A percentile compares a stretch with the other conserved stretches of the same genome.
These are phyloP conservation scores for Hypomecis punctinalis DNA, from an alignment of 2,888 invertebrate genomes.

Conservation along the genomic window DNA sequence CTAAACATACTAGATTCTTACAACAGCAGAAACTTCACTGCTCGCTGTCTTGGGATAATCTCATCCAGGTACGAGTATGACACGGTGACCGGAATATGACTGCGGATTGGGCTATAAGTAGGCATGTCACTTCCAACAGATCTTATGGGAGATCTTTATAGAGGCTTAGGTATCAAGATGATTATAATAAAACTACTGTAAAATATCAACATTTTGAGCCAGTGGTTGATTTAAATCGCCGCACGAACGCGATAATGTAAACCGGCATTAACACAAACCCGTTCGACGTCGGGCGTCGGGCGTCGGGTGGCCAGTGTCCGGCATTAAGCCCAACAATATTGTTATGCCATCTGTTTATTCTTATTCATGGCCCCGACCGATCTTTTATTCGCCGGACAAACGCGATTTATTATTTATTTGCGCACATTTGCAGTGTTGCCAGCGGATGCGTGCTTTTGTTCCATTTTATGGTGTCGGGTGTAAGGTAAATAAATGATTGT, in stretches of 20 bases:
- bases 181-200: too few relatives aligned
- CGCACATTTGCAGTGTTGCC: constrained; percentile 56
- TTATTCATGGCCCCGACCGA: constrained; percentile 57
- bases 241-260: not conserved
- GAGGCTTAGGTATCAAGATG: too few relatives aligned
- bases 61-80: too few relatives aligned
- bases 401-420: constrained; percentile 61
- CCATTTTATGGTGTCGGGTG: constrained; percentile 46
- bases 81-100: too few relatives aligned
- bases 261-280: constrained; percentile 2
- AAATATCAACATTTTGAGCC: too few relatives aligned
- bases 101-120: too few relatives aligned
- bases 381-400: constrained; percentile 53
- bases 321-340: constrained; percentile 54
- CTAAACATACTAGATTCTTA: too few relatives aligned
- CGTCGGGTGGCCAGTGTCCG: constrained; percentile 16
- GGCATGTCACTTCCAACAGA: too few relatives aligned
- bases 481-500: constrained; percentile 50
- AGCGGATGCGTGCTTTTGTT: constrained; percentile 52
- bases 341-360: constrained; percentile 59
- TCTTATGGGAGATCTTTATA: too few relatives aligned
- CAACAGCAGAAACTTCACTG: too few relatives aligned
- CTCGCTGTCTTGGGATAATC: too few relatives aligned
- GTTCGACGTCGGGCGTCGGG: constrained; percentile 7
- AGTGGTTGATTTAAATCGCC: too few relatives aligned